Base-by-base conservation (phyloP, 2,888 invertebrate genomes). In the Aphidius colemani region DNA sequence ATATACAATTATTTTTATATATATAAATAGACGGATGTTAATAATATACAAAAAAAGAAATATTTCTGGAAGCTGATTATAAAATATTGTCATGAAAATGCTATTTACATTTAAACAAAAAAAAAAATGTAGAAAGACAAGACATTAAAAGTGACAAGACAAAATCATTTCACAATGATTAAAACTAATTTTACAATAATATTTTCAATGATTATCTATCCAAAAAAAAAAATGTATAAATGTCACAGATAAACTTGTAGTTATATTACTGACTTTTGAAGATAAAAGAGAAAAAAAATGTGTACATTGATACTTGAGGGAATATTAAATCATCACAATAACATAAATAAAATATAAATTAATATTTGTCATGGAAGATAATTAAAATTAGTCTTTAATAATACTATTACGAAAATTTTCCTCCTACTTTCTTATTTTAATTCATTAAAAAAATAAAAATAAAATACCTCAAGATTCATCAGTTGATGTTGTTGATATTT, bases 401-500 rank as follows among this genome's bases (percentile, higher is more conserved):
- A 56, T 56, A 45, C 56, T 56, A 11, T 56, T 46, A 9, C 41
- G 46, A 40, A 48, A 9, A 53, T 61, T 30, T 61, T 10, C 7
- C 7, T 13, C 41, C 6, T 18, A 3, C 5, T 30, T 49, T 49
- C 8, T 7, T 48, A 10, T 48, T 5, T 48, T 10, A 13, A 13
- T 13, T 13, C 1, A 18, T 18, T 18, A 18, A 18, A 18, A 18
- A 18, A 18, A 1, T 8, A 53, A 53, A 53, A 3, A n/a, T n/a
- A n/a, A n/a, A 49, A 30, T 9, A 39, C 51, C 49, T 76, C 72
- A 81, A 66, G 77, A 80, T 53, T 82, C 82, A 82, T 87, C 87
- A 76, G 87, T 88, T 75, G 88, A 87, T 18, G 86, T 86, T 67
- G 86, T 86, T 63, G 88, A 87, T 71, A 87, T 85, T 81, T 87